A percentile compares a stretch with the other conserved stretches of the same genome.
Conservation (phyloP, 2,113 vertebrate genomes). For the Hippolais icterina region DNA sequence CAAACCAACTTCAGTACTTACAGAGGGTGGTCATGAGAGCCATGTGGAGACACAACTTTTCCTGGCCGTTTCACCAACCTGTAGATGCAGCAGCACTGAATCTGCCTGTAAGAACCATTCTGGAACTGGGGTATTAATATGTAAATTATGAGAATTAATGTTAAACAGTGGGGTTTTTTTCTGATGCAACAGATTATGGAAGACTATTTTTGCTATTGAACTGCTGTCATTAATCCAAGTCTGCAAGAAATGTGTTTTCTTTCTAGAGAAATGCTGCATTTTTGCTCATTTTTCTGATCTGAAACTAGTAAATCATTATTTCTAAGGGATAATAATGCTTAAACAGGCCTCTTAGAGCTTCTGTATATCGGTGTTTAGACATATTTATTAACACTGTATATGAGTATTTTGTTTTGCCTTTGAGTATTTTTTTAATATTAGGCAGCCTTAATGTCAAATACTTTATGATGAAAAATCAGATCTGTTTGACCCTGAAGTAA, state of each 20-base stretch:
- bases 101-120: constrained; percentile 84
- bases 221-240: background rate
- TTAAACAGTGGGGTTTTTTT: background rate
- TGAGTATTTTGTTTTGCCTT: background rate
- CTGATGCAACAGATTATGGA: background rate
- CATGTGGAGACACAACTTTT: constrained; percentile 87
- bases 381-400: background rate
- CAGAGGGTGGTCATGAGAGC: constrained; percentile 85
- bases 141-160: background rate
- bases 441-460: background rate
- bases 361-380: background rate
- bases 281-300: background rate
- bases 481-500: background rate
- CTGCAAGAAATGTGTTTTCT: background rate
- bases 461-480: background rate
- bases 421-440: background rate
- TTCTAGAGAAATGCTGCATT: background rate
- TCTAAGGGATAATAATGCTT: background rate
- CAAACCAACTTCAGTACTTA: constrained; percentile 90
- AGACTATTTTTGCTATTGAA: background rate
- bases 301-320: background rate
- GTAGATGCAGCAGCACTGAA: constrained; percentile 88
- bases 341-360: background rate
- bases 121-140: background rate
- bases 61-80: constrained; percentile 92